Conservation (phyloP, 2,888 invertebrate genomes). For the Calameuta filiformis region DNA sequence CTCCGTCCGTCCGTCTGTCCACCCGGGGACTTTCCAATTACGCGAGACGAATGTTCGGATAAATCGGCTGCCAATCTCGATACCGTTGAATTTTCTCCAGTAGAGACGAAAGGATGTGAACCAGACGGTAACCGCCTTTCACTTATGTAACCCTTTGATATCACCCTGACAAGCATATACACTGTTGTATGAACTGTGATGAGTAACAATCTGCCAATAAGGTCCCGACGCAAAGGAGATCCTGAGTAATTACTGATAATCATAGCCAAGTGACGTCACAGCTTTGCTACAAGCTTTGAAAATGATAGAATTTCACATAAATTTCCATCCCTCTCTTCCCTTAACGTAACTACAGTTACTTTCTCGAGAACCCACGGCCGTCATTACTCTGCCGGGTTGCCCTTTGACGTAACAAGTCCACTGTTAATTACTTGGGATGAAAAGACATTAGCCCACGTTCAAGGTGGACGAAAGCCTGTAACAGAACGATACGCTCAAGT, state of each 20-base stretch:
- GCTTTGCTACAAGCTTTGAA: background rate
- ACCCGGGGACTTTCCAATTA: conserved; percentile 19
- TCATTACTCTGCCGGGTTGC: background rate
- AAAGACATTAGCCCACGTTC: conserved; percentile 15
- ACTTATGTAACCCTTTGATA: background rate
- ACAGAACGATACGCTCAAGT: background rate
- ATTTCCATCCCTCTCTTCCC: background rate
- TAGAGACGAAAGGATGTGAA: background rate
- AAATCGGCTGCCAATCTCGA: conserved; percentile 18
- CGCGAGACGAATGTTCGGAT: conserved; percentile 19
- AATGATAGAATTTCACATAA: background rate
- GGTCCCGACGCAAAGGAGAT: background rate
- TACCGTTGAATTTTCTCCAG: background rate
- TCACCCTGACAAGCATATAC: too few species aligned
- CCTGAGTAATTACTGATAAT: background rate
- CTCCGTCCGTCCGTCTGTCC: background rate
- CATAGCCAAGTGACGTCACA: background rate
- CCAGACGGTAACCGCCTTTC: background rate
- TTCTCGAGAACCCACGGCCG: background rate
- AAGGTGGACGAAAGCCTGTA: background rate
- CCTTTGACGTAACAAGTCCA: conserved; percentile 13
- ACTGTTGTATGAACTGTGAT: too few species aligned
- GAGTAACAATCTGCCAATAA: background rate
- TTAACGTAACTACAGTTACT: background rate
- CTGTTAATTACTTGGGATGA: conserved; percentile 21